Evolutionary conservation across 2,797 vertebrate species (phyloP), one percentile per base, ranked within the genome.

Genomic region (Notamacropus eugenii): DNA sequence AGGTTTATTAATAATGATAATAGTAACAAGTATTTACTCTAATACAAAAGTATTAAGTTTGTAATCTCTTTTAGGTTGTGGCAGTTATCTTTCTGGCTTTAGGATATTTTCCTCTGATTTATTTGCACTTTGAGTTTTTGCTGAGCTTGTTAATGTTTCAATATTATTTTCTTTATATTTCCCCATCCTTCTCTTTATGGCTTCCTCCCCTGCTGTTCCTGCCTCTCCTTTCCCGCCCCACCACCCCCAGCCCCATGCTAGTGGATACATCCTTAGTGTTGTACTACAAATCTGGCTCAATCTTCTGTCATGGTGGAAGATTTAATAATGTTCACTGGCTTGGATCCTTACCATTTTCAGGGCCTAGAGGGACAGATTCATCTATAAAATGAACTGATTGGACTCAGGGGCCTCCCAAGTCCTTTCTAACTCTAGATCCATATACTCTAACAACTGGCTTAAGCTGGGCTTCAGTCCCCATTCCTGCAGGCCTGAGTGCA

Each of bases 141-240:
- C 40, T 82, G n/a, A 82, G 3, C 11, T 82, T 46, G 5, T 74
- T 31, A 46, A 46, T 82, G 2, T 46, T 82, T 46, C 40, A 27
- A 46, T 40, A 82, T 82, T 10, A 46, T 82, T 40, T 82, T n/a
- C 40, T 82, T 27, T 82, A 46, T 46, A 10, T 82, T 82, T 31
- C 8, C 22, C 40, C 12, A 24, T 82, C 74, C 46, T 6, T 40
- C 34, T n/a, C 62, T 74, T 46, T 46, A 46, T 46, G 40, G 10
- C 11, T 31, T 27, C 8, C 16, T 40, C 19, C 0, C 27, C 57
- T 28, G 27, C 57, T 22, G 55, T 22, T 16, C 27, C 8, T 52
- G 4, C 24, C 10, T 22, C 19, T 19, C 22, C 5, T 1, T 5
- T 10, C 13, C 16, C 0, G 0, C 34, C 13, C 1, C 16, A 52